A percentile compares a stretch with the other conserved stretches of the same genome.
phyloP scores from a whole-genome alignment of 2,797 vertebrate species.

The Chromis chromis region DNA sequence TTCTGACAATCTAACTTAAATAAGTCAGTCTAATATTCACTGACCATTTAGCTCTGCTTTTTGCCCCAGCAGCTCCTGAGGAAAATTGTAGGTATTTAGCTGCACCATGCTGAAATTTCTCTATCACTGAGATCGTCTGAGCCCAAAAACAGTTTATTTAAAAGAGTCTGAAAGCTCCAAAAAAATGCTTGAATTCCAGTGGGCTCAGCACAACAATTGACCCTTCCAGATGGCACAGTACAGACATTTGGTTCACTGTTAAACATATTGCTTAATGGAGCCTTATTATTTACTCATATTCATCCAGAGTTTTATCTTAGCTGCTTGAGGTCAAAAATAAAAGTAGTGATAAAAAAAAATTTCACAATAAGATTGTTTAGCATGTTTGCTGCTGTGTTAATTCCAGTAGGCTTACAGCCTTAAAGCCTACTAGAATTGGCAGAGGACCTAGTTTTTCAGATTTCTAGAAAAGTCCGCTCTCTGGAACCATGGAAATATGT shows the following conservation, averaged over 20 bases:
- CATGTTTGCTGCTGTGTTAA: background rate
- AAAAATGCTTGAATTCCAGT: background rate
- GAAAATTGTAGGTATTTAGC: background rate
- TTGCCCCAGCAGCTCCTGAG: background rate
- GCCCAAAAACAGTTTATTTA: background rate
- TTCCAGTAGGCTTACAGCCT: constrained; percentile 15
- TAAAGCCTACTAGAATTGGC: constrained; percentile 23
- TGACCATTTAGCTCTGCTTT: background rate
- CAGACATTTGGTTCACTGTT: constrained; percentile 7
- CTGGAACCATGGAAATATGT: constrained; percentile 51
- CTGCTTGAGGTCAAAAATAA: background rate
- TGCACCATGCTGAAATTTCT: background rate
- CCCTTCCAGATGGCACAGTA: background rate
- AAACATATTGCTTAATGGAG: background rate
- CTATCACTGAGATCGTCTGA: background rate
- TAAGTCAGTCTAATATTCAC: background rate
- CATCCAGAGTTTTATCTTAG: background rate
- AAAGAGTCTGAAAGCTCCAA: background rate
- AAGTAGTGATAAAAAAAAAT: background rate
- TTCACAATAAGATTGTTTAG: background rate
- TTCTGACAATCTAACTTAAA: background rate
- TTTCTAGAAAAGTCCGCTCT: constrained; percentile 36
- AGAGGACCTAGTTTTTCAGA: constrained; percentile 31
- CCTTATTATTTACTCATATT: background rate
- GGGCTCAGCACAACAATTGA: background rate